A percentile compares a stretch with the other conserved stretches of the same genome.
These are phyloP conservation scores for Zaprionus kolodkinae DNA, from an alignment of 1,140 invertebrate species.

Conservation along the genomic window DNA sequence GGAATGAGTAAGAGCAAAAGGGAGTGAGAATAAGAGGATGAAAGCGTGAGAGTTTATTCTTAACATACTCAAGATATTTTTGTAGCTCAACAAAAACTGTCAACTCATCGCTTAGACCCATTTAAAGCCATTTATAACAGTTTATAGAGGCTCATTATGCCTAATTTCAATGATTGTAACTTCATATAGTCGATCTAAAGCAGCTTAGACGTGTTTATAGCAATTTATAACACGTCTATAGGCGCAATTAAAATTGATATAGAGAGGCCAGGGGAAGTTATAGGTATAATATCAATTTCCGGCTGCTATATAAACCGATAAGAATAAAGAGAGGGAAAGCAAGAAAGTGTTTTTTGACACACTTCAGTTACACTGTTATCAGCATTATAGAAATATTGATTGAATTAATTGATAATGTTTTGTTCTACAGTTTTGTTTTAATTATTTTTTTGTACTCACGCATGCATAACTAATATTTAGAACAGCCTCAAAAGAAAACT, in stretches of 20 bases:
- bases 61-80: neutral
- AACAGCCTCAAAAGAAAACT: conserved; percentile 18
- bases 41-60: neutral
- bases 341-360: too few species aligned
- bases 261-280: neutral
- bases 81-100: conserved; percentile 15
- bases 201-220: neutral
- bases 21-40: too few species aligned
- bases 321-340: neutral
- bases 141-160: neutral
- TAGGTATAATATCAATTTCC: neutral
- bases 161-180: too few species aligned
- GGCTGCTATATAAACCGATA: too few species aligned
- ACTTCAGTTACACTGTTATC: too few species aligned
- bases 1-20: neutral
- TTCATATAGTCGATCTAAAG: neutral
- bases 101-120: neutral
- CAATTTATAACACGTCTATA: conserved; percentile 1
- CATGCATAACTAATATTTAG: too few species aligned
- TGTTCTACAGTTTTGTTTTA: too few species aligned
- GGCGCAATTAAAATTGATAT: neutral
- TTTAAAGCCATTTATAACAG: neutral
- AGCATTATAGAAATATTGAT: too few species aligned
- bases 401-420: too few species aligned
- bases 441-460: too few species aligned